These are phyloP conservation scores for Andrena camellia DNA, from an alignment of 2,888 invertebrate species.

Conservation along the genomic window DNA sequence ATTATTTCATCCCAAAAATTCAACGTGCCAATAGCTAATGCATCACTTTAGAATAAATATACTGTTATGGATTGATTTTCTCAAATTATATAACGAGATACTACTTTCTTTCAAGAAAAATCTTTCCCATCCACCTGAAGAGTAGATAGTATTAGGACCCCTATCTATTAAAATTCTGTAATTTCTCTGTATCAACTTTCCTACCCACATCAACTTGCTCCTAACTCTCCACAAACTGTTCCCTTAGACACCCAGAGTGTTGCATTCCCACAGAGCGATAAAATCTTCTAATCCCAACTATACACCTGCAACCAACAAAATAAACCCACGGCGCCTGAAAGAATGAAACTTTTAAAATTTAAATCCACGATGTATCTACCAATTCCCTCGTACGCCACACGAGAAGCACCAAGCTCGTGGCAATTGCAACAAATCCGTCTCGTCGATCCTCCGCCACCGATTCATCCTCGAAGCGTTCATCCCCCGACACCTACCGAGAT, in stretches of 20 bases:
- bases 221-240: no score
- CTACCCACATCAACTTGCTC: no score
- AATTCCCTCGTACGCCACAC: background rate
- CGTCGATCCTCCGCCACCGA: conserved; percentile 6
- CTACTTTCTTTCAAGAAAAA: no score
- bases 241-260: background rate
- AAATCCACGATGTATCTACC: conserved; percentile 5
- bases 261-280: background rate
- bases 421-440: conserved; percentile 31
- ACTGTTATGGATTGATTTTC: no score
- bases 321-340: background rate
- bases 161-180: background rate
- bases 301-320: background rate
- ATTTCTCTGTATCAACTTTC: no score
- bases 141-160: no score
- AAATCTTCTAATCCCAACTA: background rate
- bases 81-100: no score
- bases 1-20: no score
- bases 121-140: no score
- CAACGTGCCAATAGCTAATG: no score
- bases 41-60: no score
- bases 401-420: conserved; percentile 2
- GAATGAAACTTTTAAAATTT: background rate
- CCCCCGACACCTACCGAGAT: conserved; percentile 28
- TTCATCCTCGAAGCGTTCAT: conserved; percentile 12